Evolutionary conservation across 2,888 invertebrate species (phyloP), one percentile per base, ranked within the genome.

Genomic region (Leptodirus hochenwartii): DNA sequence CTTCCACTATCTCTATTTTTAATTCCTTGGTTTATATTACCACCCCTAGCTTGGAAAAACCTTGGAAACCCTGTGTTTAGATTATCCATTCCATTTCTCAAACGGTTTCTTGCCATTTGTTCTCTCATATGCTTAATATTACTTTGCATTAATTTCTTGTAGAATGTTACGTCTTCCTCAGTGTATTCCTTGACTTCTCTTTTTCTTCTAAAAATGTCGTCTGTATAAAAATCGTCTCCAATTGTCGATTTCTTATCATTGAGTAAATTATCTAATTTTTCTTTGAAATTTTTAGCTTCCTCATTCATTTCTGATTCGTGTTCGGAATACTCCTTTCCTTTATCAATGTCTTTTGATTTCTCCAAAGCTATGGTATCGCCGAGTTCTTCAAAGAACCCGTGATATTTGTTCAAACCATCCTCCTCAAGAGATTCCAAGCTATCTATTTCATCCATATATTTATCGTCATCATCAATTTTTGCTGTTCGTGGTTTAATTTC

Each of bases 41-140:
- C 12, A 9, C 10, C 4, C 10, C n/a, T 10, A 14, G 11, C 5
- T 25, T 25, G 25, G 4, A 25, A 14, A 3, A 25, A 5, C 5
- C n/a, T 25, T 12, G 12, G 13, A 3, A n/a, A 5, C 6, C 5
- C 11, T 2, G n/a, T 12, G 11, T n/a, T 11, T n/a, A 25, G 25
- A n/a, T 4, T 25, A 9, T 12, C 12, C 13, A 11, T 4, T 12
- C 9, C 25, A 6, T 25, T 12, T 15, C 29, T 32, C 8, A 22
- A 20, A 22, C 32, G 32, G 12, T 34, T 31, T 26, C 34, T 34
- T 22, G 17, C 17, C 9, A 36, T 33, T 11, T 26, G 28, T 20
- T 34, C 29, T 20, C 31, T 34, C 38, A 36, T 38, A 10, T 33
- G 32, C 9, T 25, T 31, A 11, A 36, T 34, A 6, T 38, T 36